phyloP scores from a whole-genome alignment of 2,888 invertebrate genomes.

The Seira ritae region DNA sequence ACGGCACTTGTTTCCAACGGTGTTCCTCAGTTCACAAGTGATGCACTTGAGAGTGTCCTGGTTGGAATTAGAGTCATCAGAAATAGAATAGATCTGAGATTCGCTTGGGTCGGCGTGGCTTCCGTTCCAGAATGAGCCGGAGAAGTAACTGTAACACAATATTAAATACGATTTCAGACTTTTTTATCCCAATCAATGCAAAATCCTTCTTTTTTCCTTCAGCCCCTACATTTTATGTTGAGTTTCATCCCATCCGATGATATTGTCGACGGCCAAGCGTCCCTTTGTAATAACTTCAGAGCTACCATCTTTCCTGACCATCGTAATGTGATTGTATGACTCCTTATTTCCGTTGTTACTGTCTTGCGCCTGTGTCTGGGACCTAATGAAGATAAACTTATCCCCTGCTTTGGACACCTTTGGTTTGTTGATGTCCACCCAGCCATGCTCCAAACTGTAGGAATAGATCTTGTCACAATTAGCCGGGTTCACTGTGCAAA shows the following conservation, averaged over 20 bases:
- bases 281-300: constrained; percentile 80
- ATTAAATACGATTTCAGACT: neutral
- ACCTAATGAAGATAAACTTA: constrained; percentile 83
- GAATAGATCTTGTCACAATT: constrained; percentile 3
- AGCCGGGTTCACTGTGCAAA: constrained; percentile 2
- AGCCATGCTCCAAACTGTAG: constrained; percentile 81
- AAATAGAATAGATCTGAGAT: constrained; percentile 87
- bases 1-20: constrained; percentile 78
- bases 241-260: constrained; percentile 76
- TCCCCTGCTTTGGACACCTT: constrained; percentile 78
- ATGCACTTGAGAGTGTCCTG: too few species aligned
- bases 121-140: constrained; percentile 46
- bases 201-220: too few species aligned
- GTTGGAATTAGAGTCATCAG: constrained; percentile 77
- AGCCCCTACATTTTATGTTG: constrained; percentile 32
- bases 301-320: constrained; percentile 6
- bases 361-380: constrained; percentile 80
- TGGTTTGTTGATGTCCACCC: constrained; percentile 76
- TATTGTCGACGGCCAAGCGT: constrained; percentile 84
- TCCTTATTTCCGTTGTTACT: too few species aligned
- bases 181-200: neutral
- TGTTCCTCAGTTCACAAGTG: constrained; percentile 82
- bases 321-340: constrained; percentile 74
- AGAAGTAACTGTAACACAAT: constrained; percentile 48
- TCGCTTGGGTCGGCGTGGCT: constrained; percentile 83